Conservation (phyloP, 2,797 vertebrate genomes). For the Sorex maritimensis region DNA sequence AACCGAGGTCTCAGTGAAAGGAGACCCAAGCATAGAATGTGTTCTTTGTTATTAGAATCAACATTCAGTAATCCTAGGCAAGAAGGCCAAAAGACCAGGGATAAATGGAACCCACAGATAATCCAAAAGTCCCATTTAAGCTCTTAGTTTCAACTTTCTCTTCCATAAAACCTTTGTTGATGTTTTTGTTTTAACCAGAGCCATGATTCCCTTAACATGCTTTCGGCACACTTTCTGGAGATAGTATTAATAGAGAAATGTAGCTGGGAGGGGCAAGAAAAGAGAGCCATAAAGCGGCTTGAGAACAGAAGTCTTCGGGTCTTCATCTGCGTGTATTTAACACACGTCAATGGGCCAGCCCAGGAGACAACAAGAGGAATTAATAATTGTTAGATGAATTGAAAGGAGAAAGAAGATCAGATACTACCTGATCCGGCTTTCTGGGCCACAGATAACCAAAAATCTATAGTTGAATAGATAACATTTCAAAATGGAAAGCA, state of each 20-base stretch:
- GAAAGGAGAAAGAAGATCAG: constrained; percentile 49
- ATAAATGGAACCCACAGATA: constrained; percentile 67
- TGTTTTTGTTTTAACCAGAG: constrained; percentile 59
- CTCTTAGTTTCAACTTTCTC: constrained; percentile 27
- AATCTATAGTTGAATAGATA: constrained; percentile 41
- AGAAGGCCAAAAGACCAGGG: constrained; percentile 33
- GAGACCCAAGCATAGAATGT: constrained; percentile 78
- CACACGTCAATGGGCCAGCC: not conserved
- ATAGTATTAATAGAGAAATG: not conserved
- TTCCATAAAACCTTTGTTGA: constrained; percentile 51
- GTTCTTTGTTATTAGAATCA: constrained; percentile 83
- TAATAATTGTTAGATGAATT: constrained; percentile 43
- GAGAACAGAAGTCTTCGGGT: not conserved
- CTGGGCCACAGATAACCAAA: constrained; percentile 29
- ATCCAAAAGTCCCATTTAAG: constrained; percentile 27
- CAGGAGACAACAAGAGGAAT: not conserved
- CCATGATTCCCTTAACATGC: not conserved
- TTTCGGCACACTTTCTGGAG: constrained; percentile 40
- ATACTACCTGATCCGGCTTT: not conserved
- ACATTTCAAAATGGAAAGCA: constrained; percentile 48
- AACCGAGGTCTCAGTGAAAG: constrained; percentile 70
- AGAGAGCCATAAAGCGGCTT: not conserved
- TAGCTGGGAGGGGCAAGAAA: not conserved
- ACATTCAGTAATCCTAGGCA: constrained; percentile 74
- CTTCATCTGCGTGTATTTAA: not conserved